phyloP scores from a whole-genome alignment of 1,140 invertebrate species.

The Drosophila pandora region DNA sequence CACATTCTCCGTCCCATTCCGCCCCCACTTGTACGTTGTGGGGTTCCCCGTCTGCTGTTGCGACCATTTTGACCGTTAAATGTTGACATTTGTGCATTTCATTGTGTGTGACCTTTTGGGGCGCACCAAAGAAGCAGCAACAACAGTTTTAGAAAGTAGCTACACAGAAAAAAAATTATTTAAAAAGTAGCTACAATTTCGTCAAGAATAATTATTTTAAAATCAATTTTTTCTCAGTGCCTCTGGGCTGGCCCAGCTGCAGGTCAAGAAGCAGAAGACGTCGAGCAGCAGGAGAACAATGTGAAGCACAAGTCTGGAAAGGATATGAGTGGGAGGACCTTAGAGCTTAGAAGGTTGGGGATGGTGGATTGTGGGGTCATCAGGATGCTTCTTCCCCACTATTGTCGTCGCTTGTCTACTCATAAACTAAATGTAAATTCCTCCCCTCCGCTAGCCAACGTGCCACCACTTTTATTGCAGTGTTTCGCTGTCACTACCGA shows the following conservation, averaged over 20 bases:
- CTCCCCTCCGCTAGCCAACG: slow-evolving; percentile 49
- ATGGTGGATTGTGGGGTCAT: slow-evolving; percentile 11
- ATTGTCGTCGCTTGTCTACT: slow-evolving; percentile 81
- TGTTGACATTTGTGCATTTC: slow-evolving; percentile 81
- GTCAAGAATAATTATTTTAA: not conserved
- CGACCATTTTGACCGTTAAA: slow-evolving; percentile 78
- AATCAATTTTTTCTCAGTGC: slow-evolving; percentile 13
- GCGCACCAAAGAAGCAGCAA: slow-evolving; percentile 57
- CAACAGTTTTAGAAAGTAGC: slow-evolving; percentile 21
- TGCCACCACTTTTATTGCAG: slow-evolving; percentile 76
- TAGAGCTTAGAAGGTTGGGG: not conserved
- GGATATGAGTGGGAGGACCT: slow-evolving; percentile 9
- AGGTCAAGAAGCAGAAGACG: slow-evolving; percentile 9
- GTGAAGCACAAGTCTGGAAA: slow-evolving; percentile 24
- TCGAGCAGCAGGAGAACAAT: slow-evolving; percentile 23
- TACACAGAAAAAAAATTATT: not conserved
- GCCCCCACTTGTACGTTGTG: not conserved
- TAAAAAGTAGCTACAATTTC: not conserved
- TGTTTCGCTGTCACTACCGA: slow-evolving; percentile 60
- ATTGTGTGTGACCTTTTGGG: slow-evolving; percentile 77
- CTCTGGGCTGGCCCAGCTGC: slow-evolving; percentile 14
- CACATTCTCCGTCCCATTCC: slow-evolving; percentile 36
- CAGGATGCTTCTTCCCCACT: slow-evolving; percentile 49
- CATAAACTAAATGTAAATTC: slow-evolving; percentile 82
- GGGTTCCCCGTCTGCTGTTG: slow-evolving; percentile 31